Evolutionary conservation across 2,888 invertebrate species (phyloP), one percentile per base, ranked within the genome.

Genomic region (Petrolisthes manimaculis): DNA sequence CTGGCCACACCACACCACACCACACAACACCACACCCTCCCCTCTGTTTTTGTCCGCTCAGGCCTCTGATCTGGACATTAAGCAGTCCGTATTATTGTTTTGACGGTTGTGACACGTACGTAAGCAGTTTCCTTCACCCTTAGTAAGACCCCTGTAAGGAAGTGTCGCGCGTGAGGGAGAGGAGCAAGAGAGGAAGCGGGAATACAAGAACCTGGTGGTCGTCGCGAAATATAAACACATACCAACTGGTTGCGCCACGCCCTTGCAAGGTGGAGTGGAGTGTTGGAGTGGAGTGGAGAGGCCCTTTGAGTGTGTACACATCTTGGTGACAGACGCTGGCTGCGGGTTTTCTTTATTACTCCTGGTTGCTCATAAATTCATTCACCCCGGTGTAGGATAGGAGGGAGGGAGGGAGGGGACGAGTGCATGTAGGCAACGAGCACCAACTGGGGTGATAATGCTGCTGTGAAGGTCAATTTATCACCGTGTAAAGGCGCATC

Each of bases 251-350:
- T n/a, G 71, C 71, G n/a, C 71, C 71, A 71, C 71, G 71, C 71
- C 71, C 71, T 71, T 18, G 71, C 71, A 71, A 71, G 71, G 71
- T 71, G 71, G 71, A 71, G 71, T n/a, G n/a, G n/a, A n/a, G n/a
- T n/a, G n/a, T n/a, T n/a, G n/a, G n/a, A n/a, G n/a, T n/a, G n/a
- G n/a, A n/a, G n/a, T n/a, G n/a, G n/a, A n/a, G n/a, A n/a, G 71
- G 71, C 71, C 71, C n/a, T n/a, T 71, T 71, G 71, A 71, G 71
- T 71, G 71, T 6, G n/a, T 18, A 71, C 61, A 61, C 61, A 61
- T 61, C 61, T 61, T 61, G 61, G 61, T 61, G 61, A 61, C 71
- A 71, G 71, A 18, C 71, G 71, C 71, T 71, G 5, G 71, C 12
- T 71, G 14, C 61, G 14, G 8, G 6, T 14, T 14, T 61, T 9